Conservation (phyloP, 2,113 vertebrate species). For the Elephas maximus region DNA sequence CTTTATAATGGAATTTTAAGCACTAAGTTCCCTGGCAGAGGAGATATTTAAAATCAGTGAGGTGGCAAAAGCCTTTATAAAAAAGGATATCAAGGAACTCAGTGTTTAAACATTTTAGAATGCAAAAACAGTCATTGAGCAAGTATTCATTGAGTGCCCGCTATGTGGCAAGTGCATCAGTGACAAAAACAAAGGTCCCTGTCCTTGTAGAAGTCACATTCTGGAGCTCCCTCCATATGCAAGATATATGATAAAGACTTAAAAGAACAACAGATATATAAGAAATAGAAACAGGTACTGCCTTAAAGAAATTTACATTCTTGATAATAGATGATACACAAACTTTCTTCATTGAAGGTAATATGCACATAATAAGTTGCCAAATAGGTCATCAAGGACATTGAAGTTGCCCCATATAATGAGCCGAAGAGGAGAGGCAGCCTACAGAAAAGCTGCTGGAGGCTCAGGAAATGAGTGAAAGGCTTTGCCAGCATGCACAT, state of each 20-base stretch:
- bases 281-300: not conserved
- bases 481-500: not conserved
- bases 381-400: not conserved
- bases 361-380: not conserved
- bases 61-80: not conserved
- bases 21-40: not conserved
- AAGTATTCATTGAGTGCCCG: not conserved
- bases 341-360: not conserved
- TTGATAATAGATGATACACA: not conserved
- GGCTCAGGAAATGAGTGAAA: not conserved
- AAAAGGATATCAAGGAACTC: not conserved
- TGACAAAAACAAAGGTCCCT: not conserved
- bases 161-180: not conserved
- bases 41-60: not conserved
- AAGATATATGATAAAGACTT: not conserved
- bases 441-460: not conserved
- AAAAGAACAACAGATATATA: not conserved
- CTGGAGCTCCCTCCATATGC: not conserved
- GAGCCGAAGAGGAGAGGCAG: not conserved
- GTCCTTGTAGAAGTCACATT: not conserved
- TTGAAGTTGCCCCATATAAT: not conserved
- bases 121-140: not conserved
- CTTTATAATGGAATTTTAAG: conserved; percentile 11
- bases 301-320: not conserved
- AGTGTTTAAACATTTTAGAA: not conserved